Evolutionary conservation across 2,888 invertebrate species (phyloP), one percentile per base, ranked within the genome.

Genomic region (Tuta absoluta): DNA sequence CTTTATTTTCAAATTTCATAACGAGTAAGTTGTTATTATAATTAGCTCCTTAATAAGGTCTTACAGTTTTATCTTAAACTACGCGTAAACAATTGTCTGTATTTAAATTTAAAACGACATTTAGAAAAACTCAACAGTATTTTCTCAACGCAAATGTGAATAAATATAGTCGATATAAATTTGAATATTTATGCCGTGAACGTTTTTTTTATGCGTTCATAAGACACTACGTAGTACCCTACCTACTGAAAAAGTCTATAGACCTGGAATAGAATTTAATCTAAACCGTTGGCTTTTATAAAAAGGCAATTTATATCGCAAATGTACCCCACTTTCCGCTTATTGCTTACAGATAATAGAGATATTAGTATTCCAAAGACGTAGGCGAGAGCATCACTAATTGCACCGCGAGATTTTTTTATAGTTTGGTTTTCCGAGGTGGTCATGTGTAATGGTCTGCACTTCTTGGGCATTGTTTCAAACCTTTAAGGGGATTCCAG

Each of bases 301-400:
- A 61, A 61, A 61, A 49, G 49, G 49, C 45, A 53, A 53, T 53
- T 62, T 62, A 53, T 62, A 62, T 37, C 21, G 62, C 49, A 48
- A 49, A 33, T 51, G 17, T 59, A 21, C 21, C 28, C 63, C 63
- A 33, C 37, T 64, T 64, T 64, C 60, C 60, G 64, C 53, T 64
- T 49, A 60, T 53, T 64, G 60, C 61, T 53, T 41, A 28, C 61
- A 45, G 24, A 64, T 17, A 59, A 60, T 64, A 56, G 56, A 64
- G 56, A 61, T 33, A 65, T 65, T 65, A 65, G 62, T 65, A 65
- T 65, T 62, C 65, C 28, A 41, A 24, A 57, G 37, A 62, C 65
- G 65, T 58, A 65, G 41, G 62, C 49, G 65, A 65, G 62, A 65
- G 65, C 62, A 23, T 19, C 64, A 38, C 62, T 65, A 65, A 65